Conservation (phyloP, 2,113 vertebrate species). For the Dipodomys stephensi region DNA sequence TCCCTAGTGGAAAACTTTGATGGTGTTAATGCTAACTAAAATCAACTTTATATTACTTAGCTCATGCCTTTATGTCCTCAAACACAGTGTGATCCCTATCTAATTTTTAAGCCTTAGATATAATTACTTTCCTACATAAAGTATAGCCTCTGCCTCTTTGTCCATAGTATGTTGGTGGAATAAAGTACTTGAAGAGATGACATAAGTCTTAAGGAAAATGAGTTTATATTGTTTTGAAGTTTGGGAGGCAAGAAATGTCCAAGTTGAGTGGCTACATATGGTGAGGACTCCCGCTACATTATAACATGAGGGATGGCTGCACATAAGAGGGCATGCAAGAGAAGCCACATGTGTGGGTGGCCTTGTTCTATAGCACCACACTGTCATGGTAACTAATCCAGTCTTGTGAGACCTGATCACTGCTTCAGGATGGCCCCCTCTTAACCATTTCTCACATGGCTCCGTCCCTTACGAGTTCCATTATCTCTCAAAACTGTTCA, state of each 20-base stretch:
- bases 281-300: not conserved
- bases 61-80: conserved; percentile 5
- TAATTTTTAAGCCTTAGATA: not conserved
- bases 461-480: not conserved
- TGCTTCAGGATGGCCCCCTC: not conserved
- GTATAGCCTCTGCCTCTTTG: not conserved
- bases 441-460: not conserved
- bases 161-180: not conserved
- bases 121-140: not conserved
- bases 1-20: not conserved
- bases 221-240: not conserved
- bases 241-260: not conserved
- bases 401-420: not conserved
- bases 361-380: not conserved
- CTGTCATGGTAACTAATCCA: not conserved
- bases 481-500: not conserved
- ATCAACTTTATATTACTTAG: not conserved
- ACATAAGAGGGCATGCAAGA: not conserved
- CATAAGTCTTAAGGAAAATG: not conserved
- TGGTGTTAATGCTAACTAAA: not conserved
- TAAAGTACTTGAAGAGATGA: not conserved
- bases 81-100: not conserved
- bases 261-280: not conserved
- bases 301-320: not conserved
- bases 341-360: not conserved